phyloP scores from a whole-genome alignment of 2,797 vertebrate genomes.

The Oreonectes daqikongensis region DNA sequence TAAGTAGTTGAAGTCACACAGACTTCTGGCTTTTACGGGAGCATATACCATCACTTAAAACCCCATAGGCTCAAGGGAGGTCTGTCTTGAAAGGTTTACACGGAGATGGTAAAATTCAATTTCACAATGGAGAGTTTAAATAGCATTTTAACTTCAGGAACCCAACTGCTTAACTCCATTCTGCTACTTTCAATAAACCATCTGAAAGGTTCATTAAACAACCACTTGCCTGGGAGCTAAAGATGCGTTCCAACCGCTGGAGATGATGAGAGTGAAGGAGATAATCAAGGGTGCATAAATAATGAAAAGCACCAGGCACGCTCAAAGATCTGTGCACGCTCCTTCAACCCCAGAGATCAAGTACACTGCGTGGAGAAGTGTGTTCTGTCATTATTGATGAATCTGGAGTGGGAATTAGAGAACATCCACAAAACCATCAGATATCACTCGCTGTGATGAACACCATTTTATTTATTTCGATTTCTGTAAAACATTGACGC shows the following conservation, averaged over 20 bases:
- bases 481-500: slow-evolving; percentile 1
- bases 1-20: neutral
- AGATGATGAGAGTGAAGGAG: slow-evolving; percentile 60
- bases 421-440: neutral
- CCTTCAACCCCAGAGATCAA: slow-evolving; percentile 13
- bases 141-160: neutral
- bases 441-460: neutral
- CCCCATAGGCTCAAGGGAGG: neutral
- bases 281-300: slow-evolving; percentile 69
- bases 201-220: slow-evolving; percentile 62
- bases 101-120: neutral
- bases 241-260: slow-evolving; percentile 58
- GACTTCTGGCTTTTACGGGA: neutral
- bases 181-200: slow-evolving; percentile 47
- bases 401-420: neutral
- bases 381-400: slow-evolving; percentile 12
- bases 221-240: slow-evolving; percentile 51
- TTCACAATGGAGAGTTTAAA: neutral
- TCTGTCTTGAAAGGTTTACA: neutral
- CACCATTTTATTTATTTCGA: neutral
- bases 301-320: slow-evolving; percentile 63
- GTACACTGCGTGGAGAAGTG: neutral
- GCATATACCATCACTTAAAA: neutral
- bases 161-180: slow-evolving; percentile 6
- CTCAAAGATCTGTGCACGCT: neutral